phyloP scores from a whole-genome alignment of 2,888 invertebrate genomes.

The Mythimna lalbum region DNA sequence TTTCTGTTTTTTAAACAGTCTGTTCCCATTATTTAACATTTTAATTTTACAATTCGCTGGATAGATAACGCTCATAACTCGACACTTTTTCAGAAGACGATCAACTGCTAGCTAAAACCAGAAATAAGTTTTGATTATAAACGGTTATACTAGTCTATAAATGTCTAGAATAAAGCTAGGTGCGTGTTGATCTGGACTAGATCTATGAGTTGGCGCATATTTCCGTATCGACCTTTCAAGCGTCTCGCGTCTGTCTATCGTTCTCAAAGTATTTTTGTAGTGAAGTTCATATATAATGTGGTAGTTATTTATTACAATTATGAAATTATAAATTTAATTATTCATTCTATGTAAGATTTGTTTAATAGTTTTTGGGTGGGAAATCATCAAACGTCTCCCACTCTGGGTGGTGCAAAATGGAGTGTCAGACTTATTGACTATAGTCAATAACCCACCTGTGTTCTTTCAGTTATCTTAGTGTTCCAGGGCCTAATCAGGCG shows the following conservation, averaged over 20 bases:
- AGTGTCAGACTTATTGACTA: no score
- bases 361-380: no score
- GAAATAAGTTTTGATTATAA: constrained; percentile 35
- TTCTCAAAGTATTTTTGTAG: constrained; percentile 57
- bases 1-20: not conserved
- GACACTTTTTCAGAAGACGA: constrained; percentile 9
- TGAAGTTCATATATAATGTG: constrained; percentile 46
- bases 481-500: no score
- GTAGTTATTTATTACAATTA: constrained; percentile 8
- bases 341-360: not conserved
- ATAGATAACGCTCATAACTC: not conserved
- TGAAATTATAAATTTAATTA: not conserved
- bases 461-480: no score
- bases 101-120: constrained; percentile 3
- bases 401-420: no score
- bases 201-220: constrained; percentile 69
- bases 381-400: no score
- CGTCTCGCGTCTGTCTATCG: constrained; percentile 71
- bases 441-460: no score
- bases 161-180: constrained; percentile 53
- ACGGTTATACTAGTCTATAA: constrained; percentile 38
- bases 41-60: not conserved
- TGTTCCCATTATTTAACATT: not conserved
- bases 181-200: constrained; percentile 65
- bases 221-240: constrained; percentile 68